These are phyloP conservation scores for Brachylomia viminalis DNA, from an alignment of 2,888 invertebrate genomes.

Conservation along the genomic window DNA sequence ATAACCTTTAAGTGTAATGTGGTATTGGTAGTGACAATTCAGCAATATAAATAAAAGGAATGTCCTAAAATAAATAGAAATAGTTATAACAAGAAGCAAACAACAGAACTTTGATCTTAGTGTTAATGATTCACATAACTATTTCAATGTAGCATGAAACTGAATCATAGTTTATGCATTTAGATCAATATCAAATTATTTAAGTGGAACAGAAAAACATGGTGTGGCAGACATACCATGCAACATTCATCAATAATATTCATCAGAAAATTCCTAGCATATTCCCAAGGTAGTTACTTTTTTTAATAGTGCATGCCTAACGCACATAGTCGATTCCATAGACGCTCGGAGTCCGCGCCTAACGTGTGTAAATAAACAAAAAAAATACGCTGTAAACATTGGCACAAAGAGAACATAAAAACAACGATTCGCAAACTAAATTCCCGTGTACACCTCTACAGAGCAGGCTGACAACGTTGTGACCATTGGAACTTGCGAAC, in stretches of 20 bases:
- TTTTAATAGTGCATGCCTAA: constrained; percentile 47
- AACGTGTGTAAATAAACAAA: constrained; percentile 88
- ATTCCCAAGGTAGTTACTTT: constrained; percentile 24
- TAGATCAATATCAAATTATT: constrained; percentile 39
- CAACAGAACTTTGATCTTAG: not conserved
- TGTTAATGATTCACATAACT: constrained; percentile 34
- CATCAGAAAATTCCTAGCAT: constrained; percentile 37
- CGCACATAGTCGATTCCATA: constrained; percentile 64
- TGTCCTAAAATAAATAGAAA: not conserved
- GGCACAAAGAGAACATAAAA: constrained; percentile 83
- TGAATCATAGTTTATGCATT: constrained; percentile 48
- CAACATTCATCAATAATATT: constrained; percentile 30
- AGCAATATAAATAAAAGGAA: too few relatives aligned
- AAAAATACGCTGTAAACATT: constrained; percentile 84
- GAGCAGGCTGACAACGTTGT: constrained; percentile 65
- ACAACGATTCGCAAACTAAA: constrained; percentile 80
- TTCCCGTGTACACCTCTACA: constrained; percentile 65
- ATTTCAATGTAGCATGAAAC: constrained; percentile 17
- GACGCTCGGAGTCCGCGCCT: constrained; percentile 75
- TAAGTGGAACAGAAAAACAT: constrained; percentile 24
- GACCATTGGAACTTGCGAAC: constrained; percentile 64
- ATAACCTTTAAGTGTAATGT: constrained; percentile 5
- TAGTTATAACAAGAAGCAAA: not conserved
- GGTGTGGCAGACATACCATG: constrained; percentile 10
- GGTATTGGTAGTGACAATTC: not conserved